Evolutionary conservation across 2,113 vertebrate species (phyloP).

Genomic region (Ceratotherium simum): DNA sequence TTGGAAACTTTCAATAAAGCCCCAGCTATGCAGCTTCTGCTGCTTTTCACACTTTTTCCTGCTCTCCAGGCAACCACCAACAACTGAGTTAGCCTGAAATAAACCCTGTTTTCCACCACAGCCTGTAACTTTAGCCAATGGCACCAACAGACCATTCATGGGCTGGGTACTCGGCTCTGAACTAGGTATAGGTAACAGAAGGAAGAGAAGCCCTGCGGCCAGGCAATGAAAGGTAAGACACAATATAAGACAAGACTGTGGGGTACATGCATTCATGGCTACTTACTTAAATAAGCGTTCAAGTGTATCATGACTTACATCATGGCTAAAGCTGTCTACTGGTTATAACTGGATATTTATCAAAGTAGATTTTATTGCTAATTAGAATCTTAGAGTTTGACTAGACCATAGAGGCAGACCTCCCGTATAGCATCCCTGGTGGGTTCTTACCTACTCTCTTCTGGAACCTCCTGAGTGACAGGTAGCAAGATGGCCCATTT

Average conservation of each 20-base stretch:
- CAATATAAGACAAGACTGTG: background rate
- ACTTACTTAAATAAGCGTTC: background rate
- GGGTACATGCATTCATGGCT: background rate
- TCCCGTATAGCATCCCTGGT: background rate
- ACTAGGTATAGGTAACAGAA: background rate
- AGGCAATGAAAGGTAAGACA: background rate
- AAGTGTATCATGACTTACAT: background rate
- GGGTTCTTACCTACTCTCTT: background rate
- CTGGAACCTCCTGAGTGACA: background rate
- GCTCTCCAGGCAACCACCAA: background rate
- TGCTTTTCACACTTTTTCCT: background rate
- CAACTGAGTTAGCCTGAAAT: background rate
- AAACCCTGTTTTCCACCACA: background rate
- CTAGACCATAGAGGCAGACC: background rate
- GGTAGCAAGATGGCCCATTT: background rate
- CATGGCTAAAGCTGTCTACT: background rate
- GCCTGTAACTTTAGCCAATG: background rate
- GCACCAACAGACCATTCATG: background rate
- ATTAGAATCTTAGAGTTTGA: background rate
- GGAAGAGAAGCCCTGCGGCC: background rate
- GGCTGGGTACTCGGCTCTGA: background rate
- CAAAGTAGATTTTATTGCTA: background rate
- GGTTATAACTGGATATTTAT: background rate
- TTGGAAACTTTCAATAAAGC: background rate
- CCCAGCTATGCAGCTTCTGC: background rate